These are phyloP conservation scores for Porites divaricata DNA, from an alignment of 92 coral and sea anemone species.

Conservation along the genomic window DNA sequence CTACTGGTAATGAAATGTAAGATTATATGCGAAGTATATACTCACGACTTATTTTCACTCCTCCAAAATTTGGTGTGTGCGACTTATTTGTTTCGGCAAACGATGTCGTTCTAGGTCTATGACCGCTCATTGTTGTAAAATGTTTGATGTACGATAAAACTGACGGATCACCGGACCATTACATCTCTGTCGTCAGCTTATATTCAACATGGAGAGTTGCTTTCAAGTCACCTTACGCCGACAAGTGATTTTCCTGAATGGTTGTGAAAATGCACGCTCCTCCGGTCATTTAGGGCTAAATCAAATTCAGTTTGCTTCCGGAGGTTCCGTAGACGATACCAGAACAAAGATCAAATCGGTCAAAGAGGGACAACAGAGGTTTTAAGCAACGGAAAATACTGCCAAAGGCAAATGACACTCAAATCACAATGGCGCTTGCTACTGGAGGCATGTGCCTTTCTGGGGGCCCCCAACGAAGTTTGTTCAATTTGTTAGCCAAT, in stretches of 20 bases:
- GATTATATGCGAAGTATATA: no score
- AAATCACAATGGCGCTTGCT: constrained; percentile 99
- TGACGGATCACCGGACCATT: constrained; percentile 63
- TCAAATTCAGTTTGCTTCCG: constrained; percentile 28
- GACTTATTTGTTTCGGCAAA: constrained; percentile 95
- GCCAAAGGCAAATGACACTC: constrained; percentile 87
- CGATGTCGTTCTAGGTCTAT: constrained; percentile 99
- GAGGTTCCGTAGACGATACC: constrained; percentile 41
- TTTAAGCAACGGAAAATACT: constrained; percentile 71
- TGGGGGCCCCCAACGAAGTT: constrained; percentile 99
- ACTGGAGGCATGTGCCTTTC: constrained; percentile 97
- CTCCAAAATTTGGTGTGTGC: constrained; percentile 93
- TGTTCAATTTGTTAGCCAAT: constrained; percentile 94
- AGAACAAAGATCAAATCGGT: constrained; percentile 56
- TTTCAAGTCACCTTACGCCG: constrained; percentile 86
- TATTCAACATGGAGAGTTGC: constrained; percentile 88
- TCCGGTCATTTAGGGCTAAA: constrained; percentile 72
- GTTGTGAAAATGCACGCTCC: constrained; percentile 74
- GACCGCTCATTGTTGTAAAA: constrained; percentile 92
- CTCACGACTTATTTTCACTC: constrained; percentile 99
- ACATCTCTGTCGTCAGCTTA: constrained; percentile 70
- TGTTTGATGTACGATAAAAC: constrained; percentile 54
- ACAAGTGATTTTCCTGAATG: constrained; percentile 58
- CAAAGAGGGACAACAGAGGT: constrained; percentile 49
- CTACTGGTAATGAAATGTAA: constrained; percentile 3